These are phyloP conservation scores for Thalassaphorura encarpata DNA, from an alignment of 1,140 invertebrate species.

Conservation along the genomic window DNA sequence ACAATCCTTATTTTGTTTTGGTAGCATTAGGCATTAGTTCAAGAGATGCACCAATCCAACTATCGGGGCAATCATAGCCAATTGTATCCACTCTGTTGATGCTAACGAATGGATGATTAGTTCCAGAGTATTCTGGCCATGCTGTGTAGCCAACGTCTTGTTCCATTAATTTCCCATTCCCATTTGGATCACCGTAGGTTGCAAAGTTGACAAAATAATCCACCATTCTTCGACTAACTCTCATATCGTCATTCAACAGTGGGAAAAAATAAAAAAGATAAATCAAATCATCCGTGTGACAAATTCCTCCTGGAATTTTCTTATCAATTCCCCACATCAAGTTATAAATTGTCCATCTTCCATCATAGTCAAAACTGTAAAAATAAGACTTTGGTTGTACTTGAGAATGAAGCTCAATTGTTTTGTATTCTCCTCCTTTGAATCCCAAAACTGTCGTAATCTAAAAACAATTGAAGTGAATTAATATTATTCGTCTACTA, in stretches of 20 bases:
- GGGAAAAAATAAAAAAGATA: constrained; percentile 9
- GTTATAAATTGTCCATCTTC: constrained; percentile 11
- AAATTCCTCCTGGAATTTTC: constrained; percentile 5
- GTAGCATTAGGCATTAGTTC: no score
- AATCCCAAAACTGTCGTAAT: constrained; percentile 2
- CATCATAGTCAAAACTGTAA: constrained; percentile 16
- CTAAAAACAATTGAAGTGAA: no score
- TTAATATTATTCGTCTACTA: no score
- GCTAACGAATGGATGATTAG: neutral
- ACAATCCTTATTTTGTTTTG: no score
- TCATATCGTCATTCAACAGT: constrained; percentile 1
- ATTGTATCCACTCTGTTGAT: constrained; percentile 2
- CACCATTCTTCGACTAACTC: constrained; percentile 5
- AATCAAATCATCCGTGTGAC: constrained; percentile 10
- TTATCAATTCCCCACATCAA: neutral
- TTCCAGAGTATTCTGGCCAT: neutral
- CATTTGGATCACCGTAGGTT: constrained; percentile 7
- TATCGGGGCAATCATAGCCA: constrained; percentile 1
- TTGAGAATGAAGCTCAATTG: neutral
- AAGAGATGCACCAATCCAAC: constrained; percentile 7
- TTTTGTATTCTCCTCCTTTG: neutral
- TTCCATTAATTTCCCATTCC: neutral
- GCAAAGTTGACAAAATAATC: constrained; percentile 18
- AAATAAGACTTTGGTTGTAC: neutral
- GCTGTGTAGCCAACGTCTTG: neutral